Evolutionary conservation across 2,113 vertebrate genomes (phyloP).

Genomic region (Alces alces): DNA sequence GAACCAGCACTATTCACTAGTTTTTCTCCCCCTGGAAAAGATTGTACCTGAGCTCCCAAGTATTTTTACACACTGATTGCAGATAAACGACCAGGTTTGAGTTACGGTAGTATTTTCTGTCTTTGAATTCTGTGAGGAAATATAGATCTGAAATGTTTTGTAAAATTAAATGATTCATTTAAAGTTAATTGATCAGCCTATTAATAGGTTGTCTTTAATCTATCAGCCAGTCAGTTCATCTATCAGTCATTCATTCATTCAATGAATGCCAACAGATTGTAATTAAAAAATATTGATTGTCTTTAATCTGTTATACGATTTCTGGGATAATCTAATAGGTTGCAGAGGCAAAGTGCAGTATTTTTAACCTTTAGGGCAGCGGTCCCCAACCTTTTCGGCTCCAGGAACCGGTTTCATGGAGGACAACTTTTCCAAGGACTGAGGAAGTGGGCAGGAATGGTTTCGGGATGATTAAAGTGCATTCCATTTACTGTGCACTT

Average conservation of each 20-base stretch:
- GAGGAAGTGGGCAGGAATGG: not conserved
- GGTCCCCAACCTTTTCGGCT: not conserved
- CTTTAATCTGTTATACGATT: not conserved
- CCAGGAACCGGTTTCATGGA: not conserved
- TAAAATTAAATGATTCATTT: slow-evolving; percentile 8
- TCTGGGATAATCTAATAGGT: not conserved
- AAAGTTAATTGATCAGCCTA: not conserved
- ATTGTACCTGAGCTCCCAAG: not conserved
- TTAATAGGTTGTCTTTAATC: not conserved
- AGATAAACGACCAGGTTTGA: not conserved
- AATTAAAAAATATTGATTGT: not conserved
- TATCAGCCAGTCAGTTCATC: not conserved
- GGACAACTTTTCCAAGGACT: not conserved
- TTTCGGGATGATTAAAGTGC: not conserved
- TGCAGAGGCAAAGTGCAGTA: not conserved
- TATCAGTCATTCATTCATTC: not conserved
- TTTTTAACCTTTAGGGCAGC: not conserved
- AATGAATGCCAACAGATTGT: not conserved
- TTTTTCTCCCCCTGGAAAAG: not conserved
- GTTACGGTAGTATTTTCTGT: not conserved
- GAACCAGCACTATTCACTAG: not conserved
- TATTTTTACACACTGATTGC: not conserved
- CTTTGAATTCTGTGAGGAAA: not conserved
- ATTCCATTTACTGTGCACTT: not conserved
- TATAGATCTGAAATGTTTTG: not conserved